Evolutionary conservation across 2,113 vertebrate species (phyloP).

Genomic region (Gadus chalcogrammus): DNA sequence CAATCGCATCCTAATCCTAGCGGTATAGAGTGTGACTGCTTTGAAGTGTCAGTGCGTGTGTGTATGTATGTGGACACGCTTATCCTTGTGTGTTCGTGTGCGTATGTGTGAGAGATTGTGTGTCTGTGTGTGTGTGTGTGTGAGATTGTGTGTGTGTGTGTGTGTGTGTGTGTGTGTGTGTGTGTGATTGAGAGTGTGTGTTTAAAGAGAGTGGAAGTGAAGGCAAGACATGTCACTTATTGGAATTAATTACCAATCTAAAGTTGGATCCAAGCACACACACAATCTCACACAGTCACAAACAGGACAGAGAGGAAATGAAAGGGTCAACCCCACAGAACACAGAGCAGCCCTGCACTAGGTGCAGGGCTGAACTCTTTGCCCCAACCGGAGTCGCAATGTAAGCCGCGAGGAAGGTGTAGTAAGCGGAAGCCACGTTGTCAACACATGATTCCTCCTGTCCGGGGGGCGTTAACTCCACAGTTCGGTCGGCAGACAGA

Average conservation of each 20-base stretch:
- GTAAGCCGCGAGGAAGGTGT: not conserved
- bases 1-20: constrained; percentile 71
- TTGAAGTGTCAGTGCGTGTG: constrained; percentile 64
- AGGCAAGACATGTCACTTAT: constrained; percentile 62
- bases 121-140: not conserved
- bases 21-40: constrained; percentile 58
- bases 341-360: constrained; percentile 39
- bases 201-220: constrained; percentile 59
- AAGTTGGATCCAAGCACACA: constrained; percentile 54
- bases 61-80: constrained; percentile 16
- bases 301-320: constrained; percentile 35
- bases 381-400: not conserved
- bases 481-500: too few relatives aligned
- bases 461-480: too few relatives aligned
- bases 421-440: not conserved
- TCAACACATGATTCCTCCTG: constrained; percentile 15
- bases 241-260: constrained; percentile 73
- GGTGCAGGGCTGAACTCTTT: constrained; percentile 33
- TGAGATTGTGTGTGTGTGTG: not conserved
- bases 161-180: constrained; percentile 32
- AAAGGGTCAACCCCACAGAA: constrained; percentile 28
- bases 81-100: constrained; percentile 1
- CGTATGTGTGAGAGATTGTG: constrained; percentile 25
- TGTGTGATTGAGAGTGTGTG: constrained; percentile 9
- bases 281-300: constrained; percentile 13